These are phyloP conservation scores for Alethe castanea DNA, from an alignment of 2,113 vertebrate genomes.

Conservation along the genomic window DNA sequence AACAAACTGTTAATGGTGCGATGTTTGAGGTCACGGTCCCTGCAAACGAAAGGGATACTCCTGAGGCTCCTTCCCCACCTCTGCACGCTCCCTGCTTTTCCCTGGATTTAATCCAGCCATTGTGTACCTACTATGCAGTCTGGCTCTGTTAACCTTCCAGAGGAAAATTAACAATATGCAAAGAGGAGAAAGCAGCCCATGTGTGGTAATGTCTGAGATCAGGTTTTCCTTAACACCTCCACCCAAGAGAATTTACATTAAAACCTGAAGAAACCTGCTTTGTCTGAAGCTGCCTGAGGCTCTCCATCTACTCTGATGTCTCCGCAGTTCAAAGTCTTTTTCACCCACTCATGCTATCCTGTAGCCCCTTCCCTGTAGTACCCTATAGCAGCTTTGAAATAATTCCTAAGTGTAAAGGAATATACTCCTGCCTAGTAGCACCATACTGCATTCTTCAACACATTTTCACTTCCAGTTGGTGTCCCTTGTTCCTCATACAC, in stretches of 20 bases:
- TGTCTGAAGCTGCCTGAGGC: not conserved
- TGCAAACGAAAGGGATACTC: not conserved
- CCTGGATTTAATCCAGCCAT: not conserved
- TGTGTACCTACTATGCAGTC: not conserved
- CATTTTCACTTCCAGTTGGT: not conserved
- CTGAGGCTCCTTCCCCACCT: not conserved
- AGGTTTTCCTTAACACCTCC: not conserved
- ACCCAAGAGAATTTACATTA: not conserved
- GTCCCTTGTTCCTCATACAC: not conserved
- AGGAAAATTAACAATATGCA: not conserved
- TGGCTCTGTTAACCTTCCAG: not conserved
- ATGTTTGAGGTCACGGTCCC: not conserved
- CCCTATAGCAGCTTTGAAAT: not conserved
- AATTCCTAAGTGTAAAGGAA: not conserved
- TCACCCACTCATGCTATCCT: not conserved
- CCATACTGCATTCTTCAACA: not conserved
- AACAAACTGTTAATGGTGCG: not conserved
- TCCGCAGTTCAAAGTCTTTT: not conserved
- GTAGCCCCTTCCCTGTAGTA: not conserved
- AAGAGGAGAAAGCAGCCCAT: not conserved
- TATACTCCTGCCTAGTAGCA: not conserved
- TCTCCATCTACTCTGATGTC: not conserved
- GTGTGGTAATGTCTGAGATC: not conserved
- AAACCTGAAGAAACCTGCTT: conserved; percentile 2
- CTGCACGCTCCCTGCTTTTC: not conserved